Evolutionary conservation across 2,113 vertebrate genomes (phyloP).

Genomic region (Felis catus): DNA sequence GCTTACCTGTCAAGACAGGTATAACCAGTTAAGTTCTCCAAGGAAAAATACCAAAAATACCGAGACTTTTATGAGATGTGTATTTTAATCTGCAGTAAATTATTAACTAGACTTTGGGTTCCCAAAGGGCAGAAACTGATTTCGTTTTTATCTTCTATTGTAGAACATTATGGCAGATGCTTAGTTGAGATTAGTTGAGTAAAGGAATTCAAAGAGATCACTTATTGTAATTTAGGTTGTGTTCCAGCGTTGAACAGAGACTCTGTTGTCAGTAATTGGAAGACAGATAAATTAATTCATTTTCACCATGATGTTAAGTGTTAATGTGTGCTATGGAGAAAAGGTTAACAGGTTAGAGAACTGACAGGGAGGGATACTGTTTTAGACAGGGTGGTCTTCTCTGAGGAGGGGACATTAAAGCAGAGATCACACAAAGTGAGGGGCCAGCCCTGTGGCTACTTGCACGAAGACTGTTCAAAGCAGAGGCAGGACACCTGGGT

Average conservation of each 20-base stretch:
- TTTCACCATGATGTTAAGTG: not conserved
- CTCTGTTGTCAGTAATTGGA: not conserved
- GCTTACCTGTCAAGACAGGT: not conserved
- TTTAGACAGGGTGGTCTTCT: not conserved
- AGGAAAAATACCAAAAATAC: not conserved
- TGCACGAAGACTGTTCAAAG: not conserved
- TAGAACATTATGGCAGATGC: not conserved
- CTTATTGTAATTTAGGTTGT: not conserved
- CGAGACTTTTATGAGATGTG: not conserved
- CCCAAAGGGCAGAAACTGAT: not conserved
- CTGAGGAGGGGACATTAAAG: not conserved
- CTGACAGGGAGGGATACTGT: not conserved
- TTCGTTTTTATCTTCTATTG: not conserved
- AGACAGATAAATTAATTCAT: not conserved
- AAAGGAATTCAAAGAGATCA: not conserved
- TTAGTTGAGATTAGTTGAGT: not conserved
- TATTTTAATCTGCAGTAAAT: not conserved
- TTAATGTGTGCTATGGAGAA: not conserved
- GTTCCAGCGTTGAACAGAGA: not conserved
- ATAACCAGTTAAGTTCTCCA: not conserved
- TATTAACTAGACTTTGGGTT: not conserved
- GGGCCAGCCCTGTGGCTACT: not conserved
- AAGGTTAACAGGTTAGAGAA: not conserved
- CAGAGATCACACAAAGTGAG: not conserved
- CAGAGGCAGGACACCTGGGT: not conserved